Evolutionary conservation across 2,888 invertebrate species (phyloP).

Genomic region (Brassicogethes aeneus): DNA sequence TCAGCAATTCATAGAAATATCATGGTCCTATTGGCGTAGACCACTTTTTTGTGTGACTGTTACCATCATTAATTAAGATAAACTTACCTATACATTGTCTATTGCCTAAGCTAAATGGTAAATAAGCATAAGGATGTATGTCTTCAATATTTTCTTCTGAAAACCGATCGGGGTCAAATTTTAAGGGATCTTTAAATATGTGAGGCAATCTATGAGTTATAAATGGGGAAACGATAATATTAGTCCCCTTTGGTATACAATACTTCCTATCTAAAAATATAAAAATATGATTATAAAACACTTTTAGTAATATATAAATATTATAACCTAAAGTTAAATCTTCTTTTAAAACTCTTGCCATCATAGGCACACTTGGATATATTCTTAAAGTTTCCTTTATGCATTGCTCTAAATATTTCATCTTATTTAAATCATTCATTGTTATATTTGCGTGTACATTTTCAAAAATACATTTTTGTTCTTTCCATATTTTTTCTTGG

Average conservation of each 20-base stretch:
- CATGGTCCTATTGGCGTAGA: too few relatives aligned
- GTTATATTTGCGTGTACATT: constrained; percentile 40
- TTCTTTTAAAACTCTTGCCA: constrained; percentile 50
- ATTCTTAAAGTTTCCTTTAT: constrained; percentile 59
- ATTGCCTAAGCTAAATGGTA: constrained; percentile 53
- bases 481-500: constrained; percentile 43
- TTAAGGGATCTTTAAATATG: constrained; percentile 48
- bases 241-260: constrained; percentile 45
- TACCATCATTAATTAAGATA: too few relatives aligned
- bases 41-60: too few relatives aligned
- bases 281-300: neutral
- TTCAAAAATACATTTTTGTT: constrained; percentile 43
- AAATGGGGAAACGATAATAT: constrained; percentile 47
- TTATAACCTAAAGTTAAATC: constrained; percentile 48
- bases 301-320: constrained; percentile 3
- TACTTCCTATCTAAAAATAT: constrained; percentile 33
- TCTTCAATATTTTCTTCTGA: constrained; percentile 42
- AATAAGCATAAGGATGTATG: constrained; percentile 48
- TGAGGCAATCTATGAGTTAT: constrained; percentile 48
- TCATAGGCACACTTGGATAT: constrained; percentile 59
- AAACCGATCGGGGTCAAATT: constrained; percentile 50
- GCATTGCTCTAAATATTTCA: constrained; percentile 60
- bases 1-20: too few relatives aligned
- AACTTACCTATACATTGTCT: constrained; percentile 48
- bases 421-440: constrained; percentile 49